Evolutionary conservation across 2,888 invertebrate genomes (phyloP).

Genomic region (Drosophila prostipennis): DNA sequence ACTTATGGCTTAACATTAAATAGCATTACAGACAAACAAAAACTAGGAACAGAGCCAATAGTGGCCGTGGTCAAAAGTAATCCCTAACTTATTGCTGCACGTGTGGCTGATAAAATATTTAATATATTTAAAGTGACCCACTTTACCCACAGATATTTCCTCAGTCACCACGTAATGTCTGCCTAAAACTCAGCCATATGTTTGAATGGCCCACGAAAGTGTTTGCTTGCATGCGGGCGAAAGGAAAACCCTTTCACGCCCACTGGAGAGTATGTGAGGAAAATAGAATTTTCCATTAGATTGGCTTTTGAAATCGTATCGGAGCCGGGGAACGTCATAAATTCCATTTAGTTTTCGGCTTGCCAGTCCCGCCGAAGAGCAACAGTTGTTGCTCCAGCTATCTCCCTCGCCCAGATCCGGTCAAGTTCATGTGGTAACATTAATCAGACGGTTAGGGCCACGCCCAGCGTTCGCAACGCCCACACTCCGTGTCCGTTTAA

Average conservation of each 20-base stretch:
- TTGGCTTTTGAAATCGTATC: conserved; percentile 64
- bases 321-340: conserved; percentile 51
- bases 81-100: conserved; percentile 21
- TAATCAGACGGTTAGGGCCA: conserved; percentile 51
- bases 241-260: conserved; percentile 9
- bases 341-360: conserved; percentile 58
- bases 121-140: conserved; percentile 4
- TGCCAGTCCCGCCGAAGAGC: conserved; percentile 27
- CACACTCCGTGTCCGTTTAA: conserved; percentile 33
- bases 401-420: conserved; percentile 21
- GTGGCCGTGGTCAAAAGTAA: background rate
- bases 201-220: conserved; percentile 3
- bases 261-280: conserved; percentile 12
- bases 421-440: conserved; percentile 49
- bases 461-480: conserved; percentile 17
- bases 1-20: background rate
- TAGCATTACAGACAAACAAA: background rate
- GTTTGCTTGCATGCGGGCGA: conserved; percentile 3
- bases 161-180: background rate
- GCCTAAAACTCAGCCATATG: background rate
- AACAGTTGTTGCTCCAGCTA: conserved; percentile 39
- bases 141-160: conserved; percentile 4
- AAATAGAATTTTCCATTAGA: conserved; percentile 74
- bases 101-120: conserved; percentile 11
- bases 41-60: background rate